Conservation (phyloP, 2,113 vertebrate species). For the Pollachius pollachius region DNA sequence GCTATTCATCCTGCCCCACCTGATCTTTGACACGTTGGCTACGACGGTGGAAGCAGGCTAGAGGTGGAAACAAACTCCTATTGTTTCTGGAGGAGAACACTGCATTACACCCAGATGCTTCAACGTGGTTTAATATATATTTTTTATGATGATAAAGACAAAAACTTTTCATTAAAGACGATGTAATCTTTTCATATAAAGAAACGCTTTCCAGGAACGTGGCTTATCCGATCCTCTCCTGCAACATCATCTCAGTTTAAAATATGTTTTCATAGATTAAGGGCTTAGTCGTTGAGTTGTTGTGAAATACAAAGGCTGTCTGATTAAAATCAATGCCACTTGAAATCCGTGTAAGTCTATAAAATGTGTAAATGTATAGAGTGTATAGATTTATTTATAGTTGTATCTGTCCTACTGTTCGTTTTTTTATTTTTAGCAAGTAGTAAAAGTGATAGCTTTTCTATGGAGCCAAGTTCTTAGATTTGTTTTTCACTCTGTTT, state of each 20-base stretch:
- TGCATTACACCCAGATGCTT: conserved; percentile 30
- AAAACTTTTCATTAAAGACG: too few species aligned
- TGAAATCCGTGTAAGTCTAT: too few species aligned
- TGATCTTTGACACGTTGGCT: conserved; percentile 65
- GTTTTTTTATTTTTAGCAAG: neutral
- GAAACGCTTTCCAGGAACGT: conserved; percentile 59
- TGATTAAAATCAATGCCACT: too few species aligned
- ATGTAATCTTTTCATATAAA: conserved; percentile 8
- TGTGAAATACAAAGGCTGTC: conserved; percentile 44
- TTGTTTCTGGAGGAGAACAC: conserved; percentile 43
- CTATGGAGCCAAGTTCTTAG: neutral
- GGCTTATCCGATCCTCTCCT: conserved; percentile 44
- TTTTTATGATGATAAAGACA: neutral
- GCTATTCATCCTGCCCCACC: conserved; percentile 65
- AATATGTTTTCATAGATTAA: conserved; percentile 68
- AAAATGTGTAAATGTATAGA: too few species aligned
- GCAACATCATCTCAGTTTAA: conserved; percentile 50
- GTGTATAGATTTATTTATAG: too few species aligned
- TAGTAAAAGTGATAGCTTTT: neutral
- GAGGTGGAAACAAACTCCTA: conserved; percentile 53
- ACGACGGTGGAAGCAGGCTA: conserved; percentile 41
- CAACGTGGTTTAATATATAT: neutral
- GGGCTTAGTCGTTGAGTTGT: conserved; percentile 59
- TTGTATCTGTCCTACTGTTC: neutral
- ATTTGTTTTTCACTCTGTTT: conserved; percentile 43